A percentile compares a stretch with the other conserved stretches of the same genome.
These are phyloP conservation scores for Heteromormyrus szaboi DNA, from an alignment of 2,797 vertebrate genomes.

Conservation along the genomic window DNA sequence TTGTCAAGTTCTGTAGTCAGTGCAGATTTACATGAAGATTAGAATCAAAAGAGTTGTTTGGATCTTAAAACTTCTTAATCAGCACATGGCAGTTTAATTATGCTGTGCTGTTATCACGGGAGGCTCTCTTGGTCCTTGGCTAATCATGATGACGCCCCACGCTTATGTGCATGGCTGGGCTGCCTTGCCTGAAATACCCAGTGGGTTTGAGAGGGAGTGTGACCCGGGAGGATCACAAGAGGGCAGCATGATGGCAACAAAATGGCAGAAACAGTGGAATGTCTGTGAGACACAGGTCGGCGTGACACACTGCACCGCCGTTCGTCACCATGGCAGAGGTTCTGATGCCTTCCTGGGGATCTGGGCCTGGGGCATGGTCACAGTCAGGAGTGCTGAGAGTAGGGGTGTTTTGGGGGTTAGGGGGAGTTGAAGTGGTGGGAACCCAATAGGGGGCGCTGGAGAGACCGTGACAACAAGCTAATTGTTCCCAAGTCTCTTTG, in stretches of 20 bases:
- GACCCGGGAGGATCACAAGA: background rate
- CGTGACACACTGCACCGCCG: background rate
- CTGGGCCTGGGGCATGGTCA: background rate
- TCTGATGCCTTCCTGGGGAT: background rate
- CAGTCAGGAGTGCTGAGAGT: background rate
- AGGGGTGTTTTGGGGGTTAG: background rate
- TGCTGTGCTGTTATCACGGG: background rate
- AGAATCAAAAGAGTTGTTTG: background rate
- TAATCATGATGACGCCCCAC: background rate
- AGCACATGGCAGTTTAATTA: background rate
- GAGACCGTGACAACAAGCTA: background rate
- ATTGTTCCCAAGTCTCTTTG: slow-evolving; percentile 10
- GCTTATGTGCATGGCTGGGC: background rate
- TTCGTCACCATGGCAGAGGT: background rate
- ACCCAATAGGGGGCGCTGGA: background rate
- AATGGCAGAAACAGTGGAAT: background rate
- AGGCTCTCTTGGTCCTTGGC: background rate
- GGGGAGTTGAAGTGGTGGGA: background rate
- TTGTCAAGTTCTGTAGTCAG: background rate
- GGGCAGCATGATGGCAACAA: background rate
- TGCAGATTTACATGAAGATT: background rate
- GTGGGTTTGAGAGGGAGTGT: background rate
- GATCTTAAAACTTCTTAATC: background rate
- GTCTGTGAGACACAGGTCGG: background rate
- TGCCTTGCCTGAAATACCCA: background rate